phyloP scores from a whole-genome alignment of 2,797 vertebrate genomes.

The Lagorchestes hirsutus region DNA sequence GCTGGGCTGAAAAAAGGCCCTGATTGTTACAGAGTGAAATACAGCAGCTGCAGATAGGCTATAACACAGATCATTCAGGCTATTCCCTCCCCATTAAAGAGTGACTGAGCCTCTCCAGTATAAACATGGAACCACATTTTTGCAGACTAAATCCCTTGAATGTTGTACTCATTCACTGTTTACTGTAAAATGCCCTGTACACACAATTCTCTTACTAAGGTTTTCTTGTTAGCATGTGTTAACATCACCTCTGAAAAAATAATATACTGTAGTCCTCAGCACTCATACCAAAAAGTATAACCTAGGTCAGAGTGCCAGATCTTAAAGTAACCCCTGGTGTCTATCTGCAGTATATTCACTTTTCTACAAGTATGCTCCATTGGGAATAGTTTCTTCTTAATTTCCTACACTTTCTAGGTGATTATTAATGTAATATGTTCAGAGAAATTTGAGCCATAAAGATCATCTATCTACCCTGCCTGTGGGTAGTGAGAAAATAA shows the following conservation, averaged over 20 bases:
- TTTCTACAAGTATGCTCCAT: background rate
- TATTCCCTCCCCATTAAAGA: slow-evolving; percentile 49
- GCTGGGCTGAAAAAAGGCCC: slow-evolving; percentile 51
- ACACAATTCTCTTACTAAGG: slow-evolving; percentile 14
- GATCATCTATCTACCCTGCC: slow-evolving; percentile 40
- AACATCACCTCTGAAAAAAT: slow-evolving; percentile 1
- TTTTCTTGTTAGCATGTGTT: slow-evolving; percentile 58
- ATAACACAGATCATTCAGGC: slow-evolving; percentile 52
- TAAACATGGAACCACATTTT: slow-evolving; percentile 48
- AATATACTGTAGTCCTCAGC: background rate
- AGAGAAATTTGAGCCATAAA: slow-evolving; percentile 43
- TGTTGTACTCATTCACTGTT: fast-evolving
- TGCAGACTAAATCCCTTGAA: slow-evolving; percentile 25
- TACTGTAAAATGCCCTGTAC: slow-evolving; percentile 11
- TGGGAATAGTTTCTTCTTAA: slow-evolving; percentile 57
- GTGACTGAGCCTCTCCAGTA: slow-evolving; percentile 48
- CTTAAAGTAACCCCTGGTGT: background rate
- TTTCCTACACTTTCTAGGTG: slow-evolving; percentile 51
- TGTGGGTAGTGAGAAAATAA: slow-evolving; percentile 18
- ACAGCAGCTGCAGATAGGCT: slow-evolving; percentile 17
- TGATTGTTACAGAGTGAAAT: slow-evolving; percentile 12
- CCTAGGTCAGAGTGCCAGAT: background rate
- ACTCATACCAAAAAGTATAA: background rate
- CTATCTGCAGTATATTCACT: background rate
- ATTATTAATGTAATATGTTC: slow-evolving; percentile 29